Percentiles rank a stretch among this genome's conserved stretches.
Conservation (phyloP, 2,797 vertebrate species). For the Taenioides sp. region DNA sequence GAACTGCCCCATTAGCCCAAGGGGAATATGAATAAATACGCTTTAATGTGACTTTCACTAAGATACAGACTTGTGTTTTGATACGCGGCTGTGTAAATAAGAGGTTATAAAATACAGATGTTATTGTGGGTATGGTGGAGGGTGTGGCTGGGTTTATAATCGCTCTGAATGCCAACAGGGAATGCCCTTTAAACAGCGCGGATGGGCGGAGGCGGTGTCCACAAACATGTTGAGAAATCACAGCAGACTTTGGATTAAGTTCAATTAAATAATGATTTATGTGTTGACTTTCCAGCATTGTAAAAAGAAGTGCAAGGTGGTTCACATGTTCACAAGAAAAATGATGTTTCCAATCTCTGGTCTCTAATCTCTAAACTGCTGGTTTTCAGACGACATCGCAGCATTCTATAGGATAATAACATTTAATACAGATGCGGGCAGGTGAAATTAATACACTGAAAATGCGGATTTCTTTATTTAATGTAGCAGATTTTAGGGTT, state of each 20-base stretch:
- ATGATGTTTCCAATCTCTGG: too few relatives aligned
- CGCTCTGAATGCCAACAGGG: not conserved
- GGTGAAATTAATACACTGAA: too few relatives aligned
- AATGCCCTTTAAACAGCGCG: not conserved
- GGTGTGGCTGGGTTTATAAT: not conserved
- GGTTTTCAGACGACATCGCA: too few relatives aligned
- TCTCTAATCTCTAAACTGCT: too few relatives aligned
- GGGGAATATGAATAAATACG: conserved; percentile 4
- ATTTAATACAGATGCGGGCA: too few relatives aligned
- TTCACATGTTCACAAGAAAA: not conserved
- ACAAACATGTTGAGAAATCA: not conserved
- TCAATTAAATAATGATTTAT: not conserved
- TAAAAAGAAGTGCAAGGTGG: not conserved
- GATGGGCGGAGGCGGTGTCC: not conserved
- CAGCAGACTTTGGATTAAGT: not conserved
- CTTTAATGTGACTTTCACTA: not conserved
- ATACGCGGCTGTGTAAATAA: not conserved
- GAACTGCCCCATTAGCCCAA: conserved; percentile 17
- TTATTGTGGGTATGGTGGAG: conserved; percentile 1
- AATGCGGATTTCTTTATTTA: too few relatives aligned
- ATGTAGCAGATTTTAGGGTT: too few relatives aligned
- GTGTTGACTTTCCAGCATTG: not conserved
- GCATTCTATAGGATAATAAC: too few relatives aligned
- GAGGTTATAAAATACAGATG: not conserved
- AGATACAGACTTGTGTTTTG: conserved; percentile 9